Percentiles rank a stretch among this genome's conserved stretches.
Conservation (phyloP, 2,797 vertebrate genomes). For the Pangasius djambal region DNA sequence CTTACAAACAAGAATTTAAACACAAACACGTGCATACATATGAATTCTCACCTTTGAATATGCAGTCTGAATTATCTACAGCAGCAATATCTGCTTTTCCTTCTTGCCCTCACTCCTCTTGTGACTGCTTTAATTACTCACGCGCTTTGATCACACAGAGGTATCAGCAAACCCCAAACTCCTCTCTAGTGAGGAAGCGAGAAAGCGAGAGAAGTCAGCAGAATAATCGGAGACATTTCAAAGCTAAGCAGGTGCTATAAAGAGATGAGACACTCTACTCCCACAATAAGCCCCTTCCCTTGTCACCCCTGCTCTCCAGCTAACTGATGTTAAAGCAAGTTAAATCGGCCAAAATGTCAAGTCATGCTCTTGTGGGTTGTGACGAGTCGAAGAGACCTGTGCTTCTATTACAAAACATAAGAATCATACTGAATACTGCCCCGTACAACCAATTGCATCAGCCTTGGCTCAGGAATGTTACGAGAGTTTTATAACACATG, state of each 20-base stretch:
- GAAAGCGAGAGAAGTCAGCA: slow-evolving; percentile 47
- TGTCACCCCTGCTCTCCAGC: slow-evolving; percentile 32
- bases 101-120: slow-evolving; percentile 31
- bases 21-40: background rate
- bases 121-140: slow-evolving; percentile 48
- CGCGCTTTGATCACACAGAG: slow-evolving; percentile 55
- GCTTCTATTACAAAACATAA: background rate
- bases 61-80: background rate
- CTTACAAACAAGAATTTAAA: background rate
- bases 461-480: slow-evolving; percentile 15
- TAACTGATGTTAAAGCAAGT: slow-evolving; percentile 48
- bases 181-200: slow-evolving; percentile 32
- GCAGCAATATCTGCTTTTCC: slow-evolving; percentile 17
- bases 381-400: background rate
- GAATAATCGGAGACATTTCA: slow-evolving; percentile 45
- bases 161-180: slow-evolving; percentile 42
- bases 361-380: slow-evolving; percentile 32
- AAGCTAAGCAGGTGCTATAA: slow-evolving; percentile 35
- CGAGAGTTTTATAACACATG: slow-evolving; percentile 23
- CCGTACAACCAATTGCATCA: slow-evolving; percentile 45
- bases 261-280: slow-evolving; percentile 38
- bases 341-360: slow-evolving; percentile 44
- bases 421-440: slow-evolving; percentile 26
- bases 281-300: slow-evolving; percentile 24
- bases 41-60: background rate